Base-by-base conservation (phyloP, 2,888 invertebrate genomes). In the Neria commutata region DNA sequence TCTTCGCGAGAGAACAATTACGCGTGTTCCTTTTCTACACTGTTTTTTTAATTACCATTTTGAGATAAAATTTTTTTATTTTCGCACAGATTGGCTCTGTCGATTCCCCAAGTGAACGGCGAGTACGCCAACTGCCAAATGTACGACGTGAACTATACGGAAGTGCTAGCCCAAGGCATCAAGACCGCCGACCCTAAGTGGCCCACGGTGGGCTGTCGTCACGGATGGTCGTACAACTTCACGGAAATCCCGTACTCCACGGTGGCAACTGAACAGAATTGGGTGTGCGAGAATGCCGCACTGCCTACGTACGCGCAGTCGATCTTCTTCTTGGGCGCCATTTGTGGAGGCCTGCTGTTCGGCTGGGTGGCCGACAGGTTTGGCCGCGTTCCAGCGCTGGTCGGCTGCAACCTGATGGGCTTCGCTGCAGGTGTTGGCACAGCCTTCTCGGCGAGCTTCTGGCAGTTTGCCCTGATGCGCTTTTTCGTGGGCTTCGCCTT, bases 401-500 rank as follows among this genome's bases (percentile, higher is more conserved):
- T 83, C 83, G 85, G 91, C 4, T 88, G 92, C 11, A 94, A 94
- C 77, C 66, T 91, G 50, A 84, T 91, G 33, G 92, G 92, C 0
- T 89, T 90, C 69, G 71, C 81, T 0, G 87, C 86, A 0, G 87
- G 94, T 0, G 84, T 92, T 2, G 88, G 87, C 0, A 92, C 94
- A 0, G 89, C 91, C 0, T 90, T 90, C 77, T 86, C 88, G 60
- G 81, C 83, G 49, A 87, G 86, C 29, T 93, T 94, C 78, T 89
- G 89, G 88, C 83, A 88, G 1, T 95, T 94, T 78, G 88, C 91
- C 2, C 74, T 89, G 0, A 91, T 92, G 80, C 84, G 94, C 48
- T 94, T 95, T 83, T 85, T 94, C 52, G 91, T 94, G 2, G 94
- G 94, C 5, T 86, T 94, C 76, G 93, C 92, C 2, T 94, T 93